These are phyloP conservation scores for Baronia brevicornis DNA, from an alignment of 2,888 invertebrate species.

Conservation along the genomic window DNA sequence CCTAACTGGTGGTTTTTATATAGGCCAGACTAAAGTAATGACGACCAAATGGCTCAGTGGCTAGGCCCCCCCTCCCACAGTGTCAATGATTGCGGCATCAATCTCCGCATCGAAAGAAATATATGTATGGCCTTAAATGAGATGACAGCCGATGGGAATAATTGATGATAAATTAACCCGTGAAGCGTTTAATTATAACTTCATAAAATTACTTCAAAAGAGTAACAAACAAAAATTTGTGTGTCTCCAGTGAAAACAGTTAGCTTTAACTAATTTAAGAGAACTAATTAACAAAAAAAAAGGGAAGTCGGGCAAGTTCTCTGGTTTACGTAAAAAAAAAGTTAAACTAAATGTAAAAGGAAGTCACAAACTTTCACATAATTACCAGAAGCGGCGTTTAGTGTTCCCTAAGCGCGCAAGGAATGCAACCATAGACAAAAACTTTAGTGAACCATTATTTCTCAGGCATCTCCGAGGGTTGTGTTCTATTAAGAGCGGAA, in stretches of 20 bases:
- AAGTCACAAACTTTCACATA: constrained; percentile 32
- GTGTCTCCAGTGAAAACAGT: constrained; percentile 16
- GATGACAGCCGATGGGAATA: too few species aligned
- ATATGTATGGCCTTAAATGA: too few species aligned
- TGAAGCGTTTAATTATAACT: too few species aligned
- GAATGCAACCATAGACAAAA: constrained; percentile 30
- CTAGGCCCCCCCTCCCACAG: too few species aligned
- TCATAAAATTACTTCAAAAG: too few species aligned
- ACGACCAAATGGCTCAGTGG: too few species aligned
- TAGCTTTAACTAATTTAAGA: constrained; percentile 20
- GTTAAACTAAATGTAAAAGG: constrained; percentile 20
- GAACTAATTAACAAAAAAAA: constrained; percentile 27
- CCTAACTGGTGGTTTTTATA: too few species aligned
- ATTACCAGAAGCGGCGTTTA: constrained; percentile 27
- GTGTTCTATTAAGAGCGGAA: constrained; percentile 19
- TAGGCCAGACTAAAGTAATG: too few species aligned
- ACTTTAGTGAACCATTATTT: constrained; percentile 3
- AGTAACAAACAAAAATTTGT: constrained; percentile 14
- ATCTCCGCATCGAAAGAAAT: too few species aligned
- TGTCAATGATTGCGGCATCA: too few species aligned
- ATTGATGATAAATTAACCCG: too few species aligned
- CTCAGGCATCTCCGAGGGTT: constrained; percentile 14
- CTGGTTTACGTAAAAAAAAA: constrained; percentile 15
- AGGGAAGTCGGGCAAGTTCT: too few species aligned
- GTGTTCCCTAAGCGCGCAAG: constrained; percentile 26